These are phyloP conservation scores for Hippasteria phrygiana DNA, from an alignment of 53 echinoderm and acorn worm genomes.

Conservation along the genomic window DNA sequence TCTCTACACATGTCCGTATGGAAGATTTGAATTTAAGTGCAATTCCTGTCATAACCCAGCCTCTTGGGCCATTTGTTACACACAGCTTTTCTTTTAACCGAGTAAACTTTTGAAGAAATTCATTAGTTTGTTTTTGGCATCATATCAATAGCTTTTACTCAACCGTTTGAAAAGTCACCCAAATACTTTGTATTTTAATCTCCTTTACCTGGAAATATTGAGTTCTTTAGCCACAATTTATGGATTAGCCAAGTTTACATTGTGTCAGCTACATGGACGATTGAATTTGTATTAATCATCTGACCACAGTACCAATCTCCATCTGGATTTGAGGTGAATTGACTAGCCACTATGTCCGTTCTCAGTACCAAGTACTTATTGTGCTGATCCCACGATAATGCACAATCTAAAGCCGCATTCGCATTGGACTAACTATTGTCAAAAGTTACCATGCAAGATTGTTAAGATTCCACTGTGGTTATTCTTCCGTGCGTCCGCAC, in stretches of 20 bases:
- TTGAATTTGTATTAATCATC: background rate
- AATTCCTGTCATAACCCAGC: no score
- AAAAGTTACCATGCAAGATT: no score
- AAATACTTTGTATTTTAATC: background rate
- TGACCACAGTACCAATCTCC: background rate
- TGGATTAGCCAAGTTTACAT: background rate
- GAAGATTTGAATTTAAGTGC: no score
- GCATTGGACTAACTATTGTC: no score
- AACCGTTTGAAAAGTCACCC: background rate
- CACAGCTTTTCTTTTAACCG: no score
- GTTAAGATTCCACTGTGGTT: no score
- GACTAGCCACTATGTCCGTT: background rate
- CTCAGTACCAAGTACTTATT: background rate
- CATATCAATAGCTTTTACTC: no score
- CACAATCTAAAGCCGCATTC: background rate
- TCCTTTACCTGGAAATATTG: background rate
- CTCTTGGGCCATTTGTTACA: no score
- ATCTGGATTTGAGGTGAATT: background rate
- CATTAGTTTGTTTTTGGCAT: no score
- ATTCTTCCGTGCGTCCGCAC: no score
- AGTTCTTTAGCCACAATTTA: background rate
- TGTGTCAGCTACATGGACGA: background rate
- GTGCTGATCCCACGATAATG: background rate
- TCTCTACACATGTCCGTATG: no score
- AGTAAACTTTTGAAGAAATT: no score